Base-by-base conservation (phyloP, 2,797 vertebrate species). In the Danio tinwini region DNA sequence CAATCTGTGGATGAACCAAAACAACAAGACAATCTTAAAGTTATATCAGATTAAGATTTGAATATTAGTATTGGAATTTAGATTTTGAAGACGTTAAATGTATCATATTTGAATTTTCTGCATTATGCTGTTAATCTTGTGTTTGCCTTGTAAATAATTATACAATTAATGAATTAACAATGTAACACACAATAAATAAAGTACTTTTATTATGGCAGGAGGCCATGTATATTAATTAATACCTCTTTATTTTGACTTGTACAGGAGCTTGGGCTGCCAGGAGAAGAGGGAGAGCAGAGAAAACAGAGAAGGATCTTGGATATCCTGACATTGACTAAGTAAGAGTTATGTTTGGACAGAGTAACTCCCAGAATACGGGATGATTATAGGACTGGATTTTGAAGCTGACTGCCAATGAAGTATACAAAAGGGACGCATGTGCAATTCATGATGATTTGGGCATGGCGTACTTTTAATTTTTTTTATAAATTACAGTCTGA, bases 231-330 rank as follows among this genome's bases (percentile, higher is more conserved):
- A 14, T 67, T 55, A 8, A 19, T 39, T 9, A 42, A 47, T 52
- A 17, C 21, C 63, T 21, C 21, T 79, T 14, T 21, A 5, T 61
- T 64, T 62, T 62, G 12, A 69, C 75, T 49, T 78, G 14, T 47
- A 0, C 61, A 95, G 94, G 74, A 82, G 56, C 8, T 72, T 94
- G 78, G 84, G 88, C 53, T 93, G 87, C 85, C 80, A 88, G 7
- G 91, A 93, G 68, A 81, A 86, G 72, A 92, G 85, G 63, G 86
- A 79, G 80, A 81, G 81, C 4, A 82, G 40, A 61, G 85, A 82
- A 71, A 81, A 81, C 5, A 80, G 21, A 56, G 85, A 83, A 65
- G 87, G 86, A 16, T 63, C 80, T 3, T 40, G 65, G 29, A 59
- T 91, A 82, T 91, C 75, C 71, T 82, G 75, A 82, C 39, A 53